Evolutionary conservation across 2,797 vertebrate species (phyloP).

Genomic region (Clarias fuscus): DNA sequence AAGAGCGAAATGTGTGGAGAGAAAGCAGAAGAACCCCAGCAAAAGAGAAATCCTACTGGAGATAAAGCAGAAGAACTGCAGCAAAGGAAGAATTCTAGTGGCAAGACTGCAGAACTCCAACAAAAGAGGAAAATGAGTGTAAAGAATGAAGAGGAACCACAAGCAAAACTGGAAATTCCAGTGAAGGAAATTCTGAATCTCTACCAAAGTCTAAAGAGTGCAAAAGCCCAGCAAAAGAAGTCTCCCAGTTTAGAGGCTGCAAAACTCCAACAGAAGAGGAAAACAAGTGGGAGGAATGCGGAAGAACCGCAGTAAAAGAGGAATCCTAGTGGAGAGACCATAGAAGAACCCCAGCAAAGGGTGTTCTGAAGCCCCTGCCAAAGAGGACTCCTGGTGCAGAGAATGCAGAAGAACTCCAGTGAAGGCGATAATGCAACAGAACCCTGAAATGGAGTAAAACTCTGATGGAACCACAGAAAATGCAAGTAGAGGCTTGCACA

Average conservation of each 20-base stretch:
- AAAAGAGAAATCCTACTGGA: background rate
- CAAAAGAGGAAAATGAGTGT: background rate
- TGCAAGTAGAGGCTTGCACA: background rate
- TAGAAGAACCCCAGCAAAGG: background rate
- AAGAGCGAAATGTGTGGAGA: background rate
- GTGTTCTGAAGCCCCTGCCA: background rate
- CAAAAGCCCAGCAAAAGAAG: background rate
- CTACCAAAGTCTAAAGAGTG: background rate
- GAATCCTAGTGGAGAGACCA: background rate
- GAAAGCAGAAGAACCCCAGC: background rate
- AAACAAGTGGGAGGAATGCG: background rate
- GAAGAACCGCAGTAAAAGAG: background rate
- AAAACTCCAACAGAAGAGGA: background rate
- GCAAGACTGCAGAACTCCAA: background rate
- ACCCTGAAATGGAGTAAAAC: background rate
- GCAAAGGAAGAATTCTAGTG: background rate
- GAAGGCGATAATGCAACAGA: background rate
- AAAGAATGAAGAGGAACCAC: background rate
- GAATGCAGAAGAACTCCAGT: background rate
- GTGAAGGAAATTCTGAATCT: background rate
- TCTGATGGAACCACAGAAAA: background rate
- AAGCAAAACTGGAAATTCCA: background rate
- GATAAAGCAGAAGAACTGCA: background rate
- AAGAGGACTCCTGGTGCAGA: background rate
- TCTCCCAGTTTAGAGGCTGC: no score